These are phyloP conservation scores for Barypeithes pellucidus DNA, from an alignment of 2,888 invertebrate genomes.

Conservation along the genomic window DNA sequence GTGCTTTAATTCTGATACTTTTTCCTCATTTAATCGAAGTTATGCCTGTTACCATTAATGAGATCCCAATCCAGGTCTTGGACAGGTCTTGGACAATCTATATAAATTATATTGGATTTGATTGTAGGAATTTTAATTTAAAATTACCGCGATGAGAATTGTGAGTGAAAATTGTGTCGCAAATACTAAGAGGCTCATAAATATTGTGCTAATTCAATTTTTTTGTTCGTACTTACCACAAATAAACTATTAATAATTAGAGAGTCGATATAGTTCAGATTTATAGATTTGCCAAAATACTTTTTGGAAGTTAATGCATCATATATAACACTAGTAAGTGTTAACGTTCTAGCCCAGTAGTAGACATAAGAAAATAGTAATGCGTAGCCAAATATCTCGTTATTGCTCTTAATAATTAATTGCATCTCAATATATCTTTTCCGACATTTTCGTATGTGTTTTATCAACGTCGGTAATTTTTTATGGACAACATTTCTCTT, in stretches of 20 bases:
- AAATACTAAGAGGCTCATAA: too few species aligned
- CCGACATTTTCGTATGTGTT: not conserved
- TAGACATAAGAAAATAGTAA: not conserved
- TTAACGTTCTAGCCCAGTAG: not conserved
- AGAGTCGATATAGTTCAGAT: not conserved
- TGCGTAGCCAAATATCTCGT: not conserved
- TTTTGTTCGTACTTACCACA: not conserved
- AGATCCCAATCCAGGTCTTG: too few species aligned
- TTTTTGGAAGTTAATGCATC: not conserved
- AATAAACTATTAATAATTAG: not conserved
- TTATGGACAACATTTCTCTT: not conserved
- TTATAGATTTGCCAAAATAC: not conserved
- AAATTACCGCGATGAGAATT: too few species aligned
- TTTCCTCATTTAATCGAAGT: too few species aligned
- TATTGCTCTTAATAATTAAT: not conserved
- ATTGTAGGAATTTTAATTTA: too few species aligned
- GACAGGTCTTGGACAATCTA: too few species aligned
- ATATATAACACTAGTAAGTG: not conserved
- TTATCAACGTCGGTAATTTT: not conserved
- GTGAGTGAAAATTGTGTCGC: too few species aligned
- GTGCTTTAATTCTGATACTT: too few species aligned
- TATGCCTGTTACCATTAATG: too few species aligned
- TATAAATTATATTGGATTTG: too few species aligned
- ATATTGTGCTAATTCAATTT: too few species aligned
- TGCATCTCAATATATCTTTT: not conserved